Percentiles rank a stretch among this genome's conserved stretches.
Conservation (phyloP, 2,113 vertebrate genomes). For the Notechis scutatus region DNA sequence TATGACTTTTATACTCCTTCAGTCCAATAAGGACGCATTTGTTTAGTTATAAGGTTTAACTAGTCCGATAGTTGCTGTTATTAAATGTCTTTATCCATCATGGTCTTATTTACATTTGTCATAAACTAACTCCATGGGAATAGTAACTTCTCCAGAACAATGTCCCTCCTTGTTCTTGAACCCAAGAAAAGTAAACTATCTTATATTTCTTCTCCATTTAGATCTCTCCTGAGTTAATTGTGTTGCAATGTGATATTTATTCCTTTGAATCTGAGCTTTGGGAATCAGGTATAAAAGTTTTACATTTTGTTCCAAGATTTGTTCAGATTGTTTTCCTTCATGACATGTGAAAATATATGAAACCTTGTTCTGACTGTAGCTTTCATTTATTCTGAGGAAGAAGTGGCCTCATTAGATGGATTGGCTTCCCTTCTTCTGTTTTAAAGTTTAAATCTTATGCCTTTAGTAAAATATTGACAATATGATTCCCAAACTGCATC, state of each 20-base stretch:
- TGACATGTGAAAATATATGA: background rate
- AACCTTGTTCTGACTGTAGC: background rate
- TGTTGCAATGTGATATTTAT: background rate
- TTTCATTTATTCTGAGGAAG: background rate
- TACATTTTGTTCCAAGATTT: background rate
- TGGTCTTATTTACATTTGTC: background rate
- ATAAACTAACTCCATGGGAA: background rate
- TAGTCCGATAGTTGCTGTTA: background rate
- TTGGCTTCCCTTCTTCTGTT: background rate
- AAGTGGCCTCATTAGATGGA: background rate
- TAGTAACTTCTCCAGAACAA: background rate
- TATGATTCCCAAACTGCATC: background rate
- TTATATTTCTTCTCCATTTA: background rate
- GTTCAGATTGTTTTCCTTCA: background rate
- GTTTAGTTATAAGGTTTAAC: background rate
- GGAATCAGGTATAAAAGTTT: background rate
- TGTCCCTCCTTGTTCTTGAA: background rate
- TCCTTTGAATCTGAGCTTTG: background rate
- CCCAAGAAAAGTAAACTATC: background rate
- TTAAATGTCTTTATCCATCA: background rate
- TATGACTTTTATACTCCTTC: background rate
- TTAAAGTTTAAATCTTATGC: conserved; percentile 13
- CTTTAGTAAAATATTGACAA: conserved; percentile 1
- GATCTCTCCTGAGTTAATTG: background rate
- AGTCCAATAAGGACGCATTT: background rate